Evolutionary conservation across 2,797 vertebrate species (phyloP).

Genomic region (Bovichtus variegatus): DNA sequence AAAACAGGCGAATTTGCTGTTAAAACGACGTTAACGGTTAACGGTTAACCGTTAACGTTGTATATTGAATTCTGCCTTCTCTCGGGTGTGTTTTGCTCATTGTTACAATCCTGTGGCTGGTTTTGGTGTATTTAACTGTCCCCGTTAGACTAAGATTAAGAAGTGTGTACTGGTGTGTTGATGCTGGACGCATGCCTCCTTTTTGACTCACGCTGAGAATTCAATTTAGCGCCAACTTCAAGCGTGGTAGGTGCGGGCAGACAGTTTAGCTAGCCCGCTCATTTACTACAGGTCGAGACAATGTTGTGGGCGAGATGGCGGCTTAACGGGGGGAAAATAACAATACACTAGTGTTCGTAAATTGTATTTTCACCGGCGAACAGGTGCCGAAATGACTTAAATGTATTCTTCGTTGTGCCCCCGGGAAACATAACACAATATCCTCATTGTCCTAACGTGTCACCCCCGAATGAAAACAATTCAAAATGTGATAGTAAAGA

Average conservation of each 20-base stretch:
- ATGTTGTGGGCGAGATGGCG: neutral
- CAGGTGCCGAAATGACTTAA: neutral
- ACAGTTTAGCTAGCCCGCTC: neutral
- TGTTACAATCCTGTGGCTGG: neutral
- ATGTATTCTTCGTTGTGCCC: neutral
- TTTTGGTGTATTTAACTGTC: neutral
- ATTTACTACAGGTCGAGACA: no score
- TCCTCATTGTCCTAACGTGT: no score
- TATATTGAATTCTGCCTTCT: accelerated
- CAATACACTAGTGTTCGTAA: neutral
- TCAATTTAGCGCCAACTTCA: slow-evolving; percentile 59
- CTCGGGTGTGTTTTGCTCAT: neutral
- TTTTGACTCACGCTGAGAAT: slow-evolving; percentile 33
- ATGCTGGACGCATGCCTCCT: neutral
- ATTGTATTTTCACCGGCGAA: neutral
- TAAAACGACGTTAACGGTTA: neutral
- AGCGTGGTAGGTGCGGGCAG: neutral
- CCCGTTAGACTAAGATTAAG: accelerated
- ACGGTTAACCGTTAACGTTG: neutral
- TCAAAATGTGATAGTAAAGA: no score
- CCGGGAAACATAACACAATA: no score
- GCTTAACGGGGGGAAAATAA: accelerated
- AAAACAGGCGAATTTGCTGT: neutral
- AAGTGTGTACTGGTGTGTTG: neutral
- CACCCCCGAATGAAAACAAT: no score